phyloP scores from a whole-genome alignment of 2,888 invertebrate species.

The Odiellus spinosus region DNA sequence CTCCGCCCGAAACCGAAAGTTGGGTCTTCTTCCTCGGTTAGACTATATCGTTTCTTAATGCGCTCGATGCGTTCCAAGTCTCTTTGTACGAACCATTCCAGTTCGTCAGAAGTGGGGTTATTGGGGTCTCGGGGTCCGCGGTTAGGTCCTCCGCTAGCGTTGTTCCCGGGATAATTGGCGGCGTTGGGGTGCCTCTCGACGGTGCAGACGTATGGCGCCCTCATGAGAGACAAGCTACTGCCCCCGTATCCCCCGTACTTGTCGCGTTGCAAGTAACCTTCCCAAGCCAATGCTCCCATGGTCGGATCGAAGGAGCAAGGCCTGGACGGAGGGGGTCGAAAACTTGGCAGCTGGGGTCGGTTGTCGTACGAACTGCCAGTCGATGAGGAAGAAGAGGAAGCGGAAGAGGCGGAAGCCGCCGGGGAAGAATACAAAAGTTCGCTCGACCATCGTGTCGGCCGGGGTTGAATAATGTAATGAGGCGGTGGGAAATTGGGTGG shows the following conservation, averaged over 20 bases:
- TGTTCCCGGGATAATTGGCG: background rate
- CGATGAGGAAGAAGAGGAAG: background rate
- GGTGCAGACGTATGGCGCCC: background rate
- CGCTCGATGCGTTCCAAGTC: conserved; percentile 18
- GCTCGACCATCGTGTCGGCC: background rate
- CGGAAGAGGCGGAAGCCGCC: background rate
- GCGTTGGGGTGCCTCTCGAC: background rate
- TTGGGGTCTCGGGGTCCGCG: too few relatives aligned
- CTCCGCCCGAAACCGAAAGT: conserved; percentile 21
- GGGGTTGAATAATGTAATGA: background rate
- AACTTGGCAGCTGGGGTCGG: background rate
- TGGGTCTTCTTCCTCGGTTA: conserved; percentile 20
- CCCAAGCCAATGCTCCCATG: background rate
- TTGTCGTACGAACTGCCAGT: background rate
- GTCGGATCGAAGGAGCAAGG: background rate
- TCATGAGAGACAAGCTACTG: background rate
- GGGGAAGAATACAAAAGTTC: too few relatives aligned
- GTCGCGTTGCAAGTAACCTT: background rate
- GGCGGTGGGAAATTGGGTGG: background rate
- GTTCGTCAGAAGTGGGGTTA: conserved; percentile 12
- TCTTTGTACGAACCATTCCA: conserved; percentile 19
- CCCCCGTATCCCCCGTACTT: background rate
- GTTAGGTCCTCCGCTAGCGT: background rate
- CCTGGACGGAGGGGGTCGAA: background rate
- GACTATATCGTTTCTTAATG: conserved; percentile 20